Conservation (phyloP, 2,888 invertebrate species). For the Bhutanitis thaidina region DNA sequence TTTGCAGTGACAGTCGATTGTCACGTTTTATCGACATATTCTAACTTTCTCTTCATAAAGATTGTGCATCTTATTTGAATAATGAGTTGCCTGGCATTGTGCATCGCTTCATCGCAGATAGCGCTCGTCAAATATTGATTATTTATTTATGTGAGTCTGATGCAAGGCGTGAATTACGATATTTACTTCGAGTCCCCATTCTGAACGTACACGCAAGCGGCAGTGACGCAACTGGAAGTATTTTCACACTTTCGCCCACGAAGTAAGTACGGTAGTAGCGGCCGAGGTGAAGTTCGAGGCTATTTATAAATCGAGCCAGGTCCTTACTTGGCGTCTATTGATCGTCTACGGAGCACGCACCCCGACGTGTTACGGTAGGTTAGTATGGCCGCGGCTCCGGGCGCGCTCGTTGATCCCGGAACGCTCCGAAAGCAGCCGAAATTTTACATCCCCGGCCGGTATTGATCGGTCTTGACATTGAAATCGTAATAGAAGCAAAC, state of each 20-base stretch:
- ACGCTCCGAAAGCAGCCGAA: conserved; percentile 70
- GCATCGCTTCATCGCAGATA: conserved; percentile 48
- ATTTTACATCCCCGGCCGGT: conserved; percentile 73
- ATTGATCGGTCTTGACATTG: conserved; percentile 80
- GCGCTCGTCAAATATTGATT: conserved; percentile 42
- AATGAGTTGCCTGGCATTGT: conserved; percentile 55
- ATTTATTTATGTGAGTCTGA: conserved; percentile 33
- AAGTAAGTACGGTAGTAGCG: conserved; percentile 46
- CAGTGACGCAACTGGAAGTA: conserved; percentile 47
- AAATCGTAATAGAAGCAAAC: conserved; percentile 75
- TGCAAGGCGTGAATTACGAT: conserved; percentile 27
- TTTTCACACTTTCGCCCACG: conserved; percentile 63
- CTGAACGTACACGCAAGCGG: conserved; percentile 26
- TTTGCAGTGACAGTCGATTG: conserved; percentile 70
- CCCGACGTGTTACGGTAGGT: conserved; percentile 73
- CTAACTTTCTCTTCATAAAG: conserved; percentile 60
- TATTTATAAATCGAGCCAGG: conserved; percentile 72
- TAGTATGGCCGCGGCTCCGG: conserved; percentile 62
- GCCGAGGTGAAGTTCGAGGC: conserved; percentile 76
- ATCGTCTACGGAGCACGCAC: conserved; percentile 70
- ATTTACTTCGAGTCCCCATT: not conserved
- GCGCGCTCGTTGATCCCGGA: conserved; percentile 65
- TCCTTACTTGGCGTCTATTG: conserved; percentile 69
- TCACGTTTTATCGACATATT: conserved; percentile 73
- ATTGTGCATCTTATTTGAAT: conserved; percentile 68